Conservation (phyloP, 2,113 vertebrate species). For the Nothocercus nigrocapillus region DNA sequence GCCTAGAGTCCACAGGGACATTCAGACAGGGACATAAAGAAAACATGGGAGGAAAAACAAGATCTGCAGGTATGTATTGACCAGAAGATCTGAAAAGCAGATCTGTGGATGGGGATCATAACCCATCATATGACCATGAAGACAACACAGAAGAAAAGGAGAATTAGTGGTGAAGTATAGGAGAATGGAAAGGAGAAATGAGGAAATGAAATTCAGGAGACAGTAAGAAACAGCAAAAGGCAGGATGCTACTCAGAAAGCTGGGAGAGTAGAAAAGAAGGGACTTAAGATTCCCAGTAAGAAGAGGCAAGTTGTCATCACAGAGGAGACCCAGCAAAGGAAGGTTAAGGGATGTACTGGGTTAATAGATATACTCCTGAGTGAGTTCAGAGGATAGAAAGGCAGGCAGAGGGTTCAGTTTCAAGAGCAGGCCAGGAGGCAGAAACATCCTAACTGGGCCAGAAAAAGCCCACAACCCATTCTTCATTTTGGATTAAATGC, state of each 20-base stretch:
- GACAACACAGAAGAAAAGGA: not conserved
- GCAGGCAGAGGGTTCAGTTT: not conserved
- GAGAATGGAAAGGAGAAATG: not conserved
- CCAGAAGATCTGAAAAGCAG: not conserved
- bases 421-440: not conserved
- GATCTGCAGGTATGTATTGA: not conserved
- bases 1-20: not conserved
- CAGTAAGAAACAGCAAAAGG: not conserved
- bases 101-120: not conserved
- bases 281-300: not conserved
- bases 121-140: not conserved
- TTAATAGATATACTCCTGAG: not conserved
- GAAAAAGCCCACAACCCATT: not conserved
- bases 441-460: not conserved
- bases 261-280: not conserved
- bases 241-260: not conserved
- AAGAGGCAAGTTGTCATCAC: not conserved
- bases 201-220: not conserved
- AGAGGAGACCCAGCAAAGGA: not conserved
- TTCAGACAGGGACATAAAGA: not conserved
- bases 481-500: not conserved
- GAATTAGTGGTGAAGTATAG: not conserved
- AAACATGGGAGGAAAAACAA: not conserved
- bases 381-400: not conserved
- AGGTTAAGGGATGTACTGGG: not conserved